Evolutionary conservation across 2,797 vertebrate species (phyloP), one percentile per base, ranked within the genome.

Genomic region (Etheostoma nigrum): DNA sequence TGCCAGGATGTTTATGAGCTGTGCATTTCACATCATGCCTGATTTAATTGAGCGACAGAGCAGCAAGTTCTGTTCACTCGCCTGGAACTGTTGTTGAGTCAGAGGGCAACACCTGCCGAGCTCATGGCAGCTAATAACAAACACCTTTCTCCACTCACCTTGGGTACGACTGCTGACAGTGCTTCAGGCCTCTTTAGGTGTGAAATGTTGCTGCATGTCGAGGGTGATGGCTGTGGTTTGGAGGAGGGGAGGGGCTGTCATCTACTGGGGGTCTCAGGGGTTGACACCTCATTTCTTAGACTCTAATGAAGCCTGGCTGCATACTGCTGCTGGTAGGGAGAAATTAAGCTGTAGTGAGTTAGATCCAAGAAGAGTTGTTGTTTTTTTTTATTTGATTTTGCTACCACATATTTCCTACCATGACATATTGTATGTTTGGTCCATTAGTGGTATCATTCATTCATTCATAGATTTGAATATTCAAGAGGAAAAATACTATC

Each of bases 201-300:
- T 83, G 69, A 83, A 62, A 77, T 57, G 72, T 63, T 47, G 44
- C 10, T 3, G 42, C 65, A 57, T 21, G 68, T 77, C 2, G 21
- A 55, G 64, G 68, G 57, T 23, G 70, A 66, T 2, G 63, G 67
- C 72, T 75, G 71, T 40, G 77, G 68, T 73, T 80, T 82, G 82
- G 67, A 72, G 0, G 0, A 59, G 45, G 59, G 57, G 64, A 61
- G 54, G 45, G 40, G 57, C 67, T 62, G 74, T 84, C 81, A 59
- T 81, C 72, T 63, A 58, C 48, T 58, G 67, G 54, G 63, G 76
- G 81, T 83, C 79, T 74, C 77, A 71, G 76, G 82, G 82, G 87
- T 85, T 84, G 87, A 84, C 84, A 68, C 84, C 64, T 87, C 72
- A 40, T 83, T 88, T 82, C 64, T 44, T 11, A 18, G 69, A 72